These are phyloP conservation scores for Rhizomys pruinosus DNA, from an alignment of 2,113 vertebrate species.

Conservation along the genomic window DNA sequence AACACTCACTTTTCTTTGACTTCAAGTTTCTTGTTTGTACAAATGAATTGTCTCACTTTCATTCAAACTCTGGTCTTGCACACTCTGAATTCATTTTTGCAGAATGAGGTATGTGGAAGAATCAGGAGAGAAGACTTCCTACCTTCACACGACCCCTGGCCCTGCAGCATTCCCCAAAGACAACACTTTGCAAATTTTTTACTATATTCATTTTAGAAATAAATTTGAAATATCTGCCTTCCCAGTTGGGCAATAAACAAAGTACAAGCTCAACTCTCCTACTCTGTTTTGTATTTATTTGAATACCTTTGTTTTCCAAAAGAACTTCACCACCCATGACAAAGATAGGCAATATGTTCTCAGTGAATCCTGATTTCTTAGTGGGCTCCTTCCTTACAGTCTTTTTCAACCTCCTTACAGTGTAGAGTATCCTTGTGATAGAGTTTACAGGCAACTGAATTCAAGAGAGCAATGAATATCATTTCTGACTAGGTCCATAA, in stretches of 20 bases:
- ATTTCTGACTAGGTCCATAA: background rate
- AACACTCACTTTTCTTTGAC: constrained; percentile 40
- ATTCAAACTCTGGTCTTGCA: background rate
- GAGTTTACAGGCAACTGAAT: background rate
- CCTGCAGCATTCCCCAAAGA: background rate
- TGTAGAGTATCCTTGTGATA: background rate
- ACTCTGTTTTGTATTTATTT: background rate
- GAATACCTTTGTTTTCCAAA: background rate
- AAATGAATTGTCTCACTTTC: background rate
- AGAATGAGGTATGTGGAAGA: background rate
- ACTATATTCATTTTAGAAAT: constrained; percentile 31
- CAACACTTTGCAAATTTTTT: background rate
- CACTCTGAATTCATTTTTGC: background rate
- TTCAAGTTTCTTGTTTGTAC: constrained; percentile 48
- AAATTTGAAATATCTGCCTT: background rate
- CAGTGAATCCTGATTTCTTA: background rate
- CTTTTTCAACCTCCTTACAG: background rate
- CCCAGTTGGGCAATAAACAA: background rate
- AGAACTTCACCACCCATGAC: background rate
- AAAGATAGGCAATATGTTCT: background rate
- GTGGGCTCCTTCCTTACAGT: background rate
- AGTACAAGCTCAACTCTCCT: background rate
- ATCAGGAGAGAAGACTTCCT: background rate
- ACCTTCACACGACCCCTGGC: background rate
- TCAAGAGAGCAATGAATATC: background rate